phyloP scores from a whole-genome alignment of 2,797 vertebrate genomes.

The Acrocephalus scirpaceus region DNA sequence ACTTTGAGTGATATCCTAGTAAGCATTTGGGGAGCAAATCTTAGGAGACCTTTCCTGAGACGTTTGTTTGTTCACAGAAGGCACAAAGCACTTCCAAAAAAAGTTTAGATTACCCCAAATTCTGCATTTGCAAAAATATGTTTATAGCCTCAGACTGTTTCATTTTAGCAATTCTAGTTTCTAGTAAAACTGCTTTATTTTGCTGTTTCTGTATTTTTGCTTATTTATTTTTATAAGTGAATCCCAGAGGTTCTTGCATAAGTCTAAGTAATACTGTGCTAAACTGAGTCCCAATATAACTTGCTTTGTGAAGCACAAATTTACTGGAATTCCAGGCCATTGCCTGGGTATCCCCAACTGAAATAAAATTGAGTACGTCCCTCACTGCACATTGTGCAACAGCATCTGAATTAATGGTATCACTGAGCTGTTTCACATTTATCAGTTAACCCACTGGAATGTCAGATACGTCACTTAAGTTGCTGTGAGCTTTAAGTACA shows the following conservation, averaged over 20 bases:
- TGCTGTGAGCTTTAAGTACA: background rate
- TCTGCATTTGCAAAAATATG: background rate
- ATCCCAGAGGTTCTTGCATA: accelerated
- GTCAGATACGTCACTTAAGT: background rate
- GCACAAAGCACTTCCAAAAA: background rate
- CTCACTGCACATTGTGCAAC: background rate
- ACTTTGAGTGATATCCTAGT: background rate
- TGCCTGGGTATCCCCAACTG: background rate
- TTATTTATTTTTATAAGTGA: background rate
- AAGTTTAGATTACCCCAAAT: background rate
- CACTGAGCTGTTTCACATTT: background rate
- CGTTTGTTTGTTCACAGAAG: background rate
- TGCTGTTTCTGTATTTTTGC: background rate
- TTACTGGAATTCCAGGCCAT: background rate
- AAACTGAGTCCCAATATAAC: background rate
- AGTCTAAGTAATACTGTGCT: background rate
- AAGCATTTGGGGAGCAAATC: background rate
- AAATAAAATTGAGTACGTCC: background rate
- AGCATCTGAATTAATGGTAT: background rate
- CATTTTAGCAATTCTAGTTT: background rate
- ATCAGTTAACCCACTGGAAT: background rate
- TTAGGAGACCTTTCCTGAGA: background rate
- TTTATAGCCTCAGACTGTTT: background rate
- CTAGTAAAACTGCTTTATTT: background rate
- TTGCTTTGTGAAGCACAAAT: background rate